These are phyloP conservation scores for Ailurus styani DNA, from an alignment of 2,113 vertebrate genomes.

Conservation along the genomic window DNA sequence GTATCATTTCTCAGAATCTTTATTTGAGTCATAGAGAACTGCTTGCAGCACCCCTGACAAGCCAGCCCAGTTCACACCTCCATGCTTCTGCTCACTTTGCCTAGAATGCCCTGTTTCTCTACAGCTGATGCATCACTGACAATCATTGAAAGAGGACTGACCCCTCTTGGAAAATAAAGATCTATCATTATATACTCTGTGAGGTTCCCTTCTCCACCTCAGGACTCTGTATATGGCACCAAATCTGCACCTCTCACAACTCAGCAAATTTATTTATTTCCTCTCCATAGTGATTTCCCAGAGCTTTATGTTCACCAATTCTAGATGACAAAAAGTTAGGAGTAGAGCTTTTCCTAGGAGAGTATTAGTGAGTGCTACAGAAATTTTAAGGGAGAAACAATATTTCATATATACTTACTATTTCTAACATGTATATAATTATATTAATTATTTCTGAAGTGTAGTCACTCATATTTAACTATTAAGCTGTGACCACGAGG, in stretches of 20 bases:
- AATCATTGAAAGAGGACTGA: neutral
- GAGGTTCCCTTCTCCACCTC: neutral
- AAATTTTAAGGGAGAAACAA: neutral
- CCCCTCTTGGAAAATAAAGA: neutral
- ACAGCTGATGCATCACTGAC: neutral
- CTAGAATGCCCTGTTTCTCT: neutral
- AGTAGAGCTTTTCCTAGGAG: neutral
- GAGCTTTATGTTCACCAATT: neutral
- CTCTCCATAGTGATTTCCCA: neutral
- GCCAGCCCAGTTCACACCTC: neutral
- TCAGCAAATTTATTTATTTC: neutral
- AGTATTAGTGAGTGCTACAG: neutral
- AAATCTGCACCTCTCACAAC: neutral
- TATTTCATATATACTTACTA: neutral
- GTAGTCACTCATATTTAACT: neutral
- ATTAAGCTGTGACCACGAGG: neutral
- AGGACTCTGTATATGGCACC: neutral
- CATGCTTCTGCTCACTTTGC: neutral
- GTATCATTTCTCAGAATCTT: neutral
- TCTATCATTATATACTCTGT: neutral
- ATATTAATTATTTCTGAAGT: neutral
- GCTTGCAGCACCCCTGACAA: neutral
- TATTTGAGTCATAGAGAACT: neutral
- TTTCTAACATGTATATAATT: neutral
- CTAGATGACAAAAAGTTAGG: neutral